These are phyloP conservation scores for Leucoptera coffeella DNA, from an alignment of 2,888 invertebrate genomes.

Conservation along the genomic window DNA sequence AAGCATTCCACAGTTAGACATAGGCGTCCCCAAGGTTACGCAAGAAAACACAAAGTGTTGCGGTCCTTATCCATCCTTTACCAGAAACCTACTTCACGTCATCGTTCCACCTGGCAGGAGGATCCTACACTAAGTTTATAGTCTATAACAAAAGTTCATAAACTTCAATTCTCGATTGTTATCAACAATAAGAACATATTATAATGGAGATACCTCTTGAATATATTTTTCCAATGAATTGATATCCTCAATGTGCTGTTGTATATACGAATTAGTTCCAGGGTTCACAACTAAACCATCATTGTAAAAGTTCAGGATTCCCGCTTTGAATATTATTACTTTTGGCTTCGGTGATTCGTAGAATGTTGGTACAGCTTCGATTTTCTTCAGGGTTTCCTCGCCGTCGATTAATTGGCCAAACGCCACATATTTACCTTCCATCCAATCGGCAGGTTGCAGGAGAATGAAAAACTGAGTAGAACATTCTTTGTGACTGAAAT, in stretches of 20 bases:
- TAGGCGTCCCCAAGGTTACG: too few species aligned
- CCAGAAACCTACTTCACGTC: too few species aligned
- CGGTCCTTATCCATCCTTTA: too few species aligned
- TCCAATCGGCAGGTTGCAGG: conserved; percentile 62
- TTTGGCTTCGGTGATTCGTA: conserved; percentile 52
- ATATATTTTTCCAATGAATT: conserved; percentile 16
- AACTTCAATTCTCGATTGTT: too few species aligned
- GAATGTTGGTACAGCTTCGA: conserved; percentile 56
- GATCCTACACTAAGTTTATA: too few species aligned
- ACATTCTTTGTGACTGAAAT: conserved; percentile 54
- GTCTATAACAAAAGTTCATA: too few species aligned
- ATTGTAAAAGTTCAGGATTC: conserved; percentile 29
- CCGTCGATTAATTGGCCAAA: conserved; percentile 69
- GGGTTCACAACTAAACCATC: conserved; percentile 23
- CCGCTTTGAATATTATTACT: conserved; percentile 19
- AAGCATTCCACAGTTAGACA: too few species aligned
- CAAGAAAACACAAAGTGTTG: too few species aligned
- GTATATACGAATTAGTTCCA: conserved; percentile 20
- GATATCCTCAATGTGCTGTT: conserved; percentile 27
- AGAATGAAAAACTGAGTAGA: conserved; percentile 65
- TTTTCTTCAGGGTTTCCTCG: conserved; percentile 48
- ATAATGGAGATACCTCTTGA: conserved; percentile 19
- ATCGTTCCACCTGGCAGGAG: too few species aligned
- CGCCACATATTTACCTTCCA: conserved; percentile 65
- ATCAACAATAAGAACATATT: too few species aligned